Conservation (phyloP, 2,797 vertebrate species). For the Fistularia commersonii region DNA sequence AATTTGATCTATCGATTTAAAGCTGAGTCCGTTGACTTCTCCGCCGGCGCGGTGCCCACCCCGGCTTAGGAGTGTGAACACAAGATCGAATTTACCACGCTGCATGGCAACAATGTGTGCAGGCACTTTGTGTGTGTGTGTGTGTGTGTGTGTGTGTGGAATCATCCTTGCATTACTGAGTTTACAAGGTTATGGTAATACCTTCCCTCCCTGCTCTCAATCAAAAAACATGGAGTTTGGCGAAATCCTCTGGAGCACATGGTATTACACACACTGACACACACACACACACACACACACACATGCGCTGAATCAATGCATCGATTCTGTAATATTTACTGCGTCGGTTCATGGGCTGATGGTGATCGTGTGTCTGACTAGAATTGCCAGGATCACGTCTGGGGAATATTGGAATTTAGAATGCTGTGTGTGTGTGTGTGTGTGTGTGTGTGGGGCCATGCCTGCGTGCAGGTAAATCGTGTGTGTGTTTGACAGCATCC, state of each 20-base stretch:
- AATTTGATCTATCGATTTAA: conserved; percentile 74
- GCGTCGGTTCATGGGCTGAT: conserved; percentile 37
- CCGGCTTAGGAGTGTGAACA: conserved; percentile 56
- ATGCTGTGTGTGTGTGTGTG: conserved; percentile 27
- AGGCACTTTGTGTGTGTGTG: conserved; percentile 15
- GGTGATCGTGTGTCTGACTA: conserved; percentile 25
- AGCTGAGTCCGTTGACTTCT: conserved; percentile 47
- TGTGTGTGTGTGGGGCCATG: conserved; percentile 9
- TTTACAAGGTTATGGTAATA: conserved; percentile 61
- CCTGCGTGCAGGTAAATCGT: too few species aligned
- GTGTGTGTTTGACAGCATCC: conserved; percentile 18
- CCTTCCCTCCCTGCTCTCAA: conserved; percentile 40
- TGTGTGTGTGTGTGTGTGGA: conserved; percentile 22
- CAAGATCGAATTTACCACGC: conserved; percentile 66
- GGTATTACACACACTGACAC: conserved; percentile 22
- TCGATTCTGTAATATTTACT: conserved; percentile 62
- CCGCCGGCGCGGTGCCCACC: conserved; percentile 45
- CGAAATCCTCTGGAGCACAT: conserved; percentile 47
- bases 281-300: conserved; percentile 14
- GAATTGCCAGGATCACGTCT: conserved; percentile 38
- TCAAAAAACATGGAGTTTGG: conserved; percentile 55
- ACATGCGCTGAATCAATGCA: conserved; percentile 32
- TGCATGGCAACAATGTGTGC: conserved; percentile 40
- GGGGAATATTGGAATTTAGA: conserved; percentile 52
- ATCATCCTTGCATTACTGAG: conserved; percentile 58